Evolutionary conservation across 2,888 invertebrate species (phyloP).

Genomic region (Entomobrya proxima): DNA sequence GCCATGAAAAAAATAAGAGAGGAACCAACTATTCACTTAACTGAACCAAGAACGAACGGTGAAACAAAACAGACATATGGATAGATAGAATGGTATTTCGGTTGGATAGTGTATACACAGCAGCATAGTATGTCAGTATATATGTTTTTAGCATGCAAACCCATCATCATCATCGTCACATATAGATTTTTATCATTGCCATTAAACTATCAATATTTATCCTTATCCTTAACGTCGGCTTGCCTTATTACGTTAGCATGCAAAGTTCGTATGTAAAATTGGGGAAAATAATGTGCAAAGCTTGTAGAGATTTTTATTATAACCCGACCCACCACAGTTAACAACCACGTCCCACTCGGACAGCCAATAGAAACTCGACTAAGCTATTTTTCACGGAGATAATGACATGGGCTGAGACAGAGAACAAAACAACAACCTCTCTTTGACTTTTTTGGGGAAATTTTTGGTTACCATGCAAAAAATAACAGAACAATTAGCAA

Average conservation of each 20-base stretch:
- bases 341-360: constrained; percentile 53
- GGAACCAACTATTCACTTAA: neutral
- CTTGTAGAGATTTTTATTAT: neutral
- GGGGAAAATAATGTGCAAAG: neutral
- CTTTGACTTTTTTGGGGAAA: neutral
- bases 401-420: neutral
- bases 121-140: no score
- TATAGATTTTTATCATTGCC: no score
- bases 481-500: no score
- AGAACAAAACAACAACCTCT: neutral
- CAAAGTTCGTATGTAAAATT: neutral
- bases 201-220: no score
- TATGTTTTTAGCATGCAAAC: no score
- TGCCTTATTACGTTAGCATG: no score
- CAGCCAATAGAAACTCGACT: constrained; percentile 43
- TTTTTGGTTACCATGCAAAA: no score
- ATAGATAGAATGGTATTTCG: no score
- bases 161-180: no score
- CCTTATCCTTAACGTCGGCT: no score
- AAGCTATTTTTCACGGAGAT: neutral
- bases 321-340: constrained; percentile 30
- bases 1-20: neutral
- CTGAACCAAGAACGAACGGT: neutral
- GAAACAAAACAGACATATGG: neutral
- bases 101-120: no score